Conservation (phyloP, 2,888 invertebrate species). For the Lucinisca nassula region DNA sequence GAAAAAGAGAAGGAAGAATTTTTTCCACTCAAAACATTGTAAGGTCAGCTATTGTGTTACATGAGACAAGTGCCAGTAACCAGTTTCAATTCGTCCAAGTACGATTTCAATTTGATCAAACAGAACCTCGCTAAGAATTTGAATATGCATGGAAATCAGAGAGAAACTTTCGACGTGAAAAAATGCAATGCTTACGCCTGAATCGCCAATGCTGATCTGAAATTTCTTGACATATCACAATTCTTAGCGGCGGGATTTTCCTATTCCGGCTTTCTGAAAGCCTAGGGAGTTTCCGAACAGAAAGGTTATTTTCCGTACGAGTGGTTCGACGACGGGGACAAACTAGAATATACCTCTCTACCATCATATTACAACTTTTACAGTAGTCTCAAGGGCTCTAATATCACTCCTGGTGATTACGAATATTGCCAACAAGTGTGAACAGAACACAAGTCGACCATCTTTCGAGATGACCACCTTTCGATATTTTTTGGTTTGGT, state of each 20-base stretch:
- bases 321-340: not conserved
- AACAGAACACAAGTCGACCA: not conserved
- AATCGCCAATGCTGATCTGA: not conserved
- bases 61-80: conserved; percentile 22
- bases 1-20: too few relatives aligned
- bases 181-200: conserved; percentile 31
- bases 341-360: not conserved
- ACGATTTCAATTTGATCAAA: conserved; percentile 49
- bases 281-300: not conserved
- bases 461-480: not conserved
- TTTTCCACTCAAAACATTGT: conserved; percentile 18
- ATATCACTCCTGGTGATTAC: not conserved
- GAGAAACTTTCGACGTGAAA: conserved; percentile 18
- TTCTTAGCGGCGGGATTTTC: not conserved
- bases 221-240: not conserved
- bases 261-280: not conserved
- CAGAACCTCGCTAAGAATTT: not conserved
- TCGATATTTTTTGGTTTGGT: not conserved
- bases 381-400: not conserved
- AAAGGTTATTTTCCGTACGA: conserved; percentile 5
- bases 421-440: not conserved
- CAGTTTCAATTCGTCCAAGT: conserved; percentile 35
- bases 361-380: not conserved
- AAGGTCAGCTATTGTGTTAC: conserved; percentile 13
- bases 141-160: conserved; percentile 23